A percentile compares a stretch with the other conserved stretches of the same genome.
Evolutionary conservation across 2,888 invertebrate genomes (phyloP).

Genomic region (Argyra leucocephala): DNA sequence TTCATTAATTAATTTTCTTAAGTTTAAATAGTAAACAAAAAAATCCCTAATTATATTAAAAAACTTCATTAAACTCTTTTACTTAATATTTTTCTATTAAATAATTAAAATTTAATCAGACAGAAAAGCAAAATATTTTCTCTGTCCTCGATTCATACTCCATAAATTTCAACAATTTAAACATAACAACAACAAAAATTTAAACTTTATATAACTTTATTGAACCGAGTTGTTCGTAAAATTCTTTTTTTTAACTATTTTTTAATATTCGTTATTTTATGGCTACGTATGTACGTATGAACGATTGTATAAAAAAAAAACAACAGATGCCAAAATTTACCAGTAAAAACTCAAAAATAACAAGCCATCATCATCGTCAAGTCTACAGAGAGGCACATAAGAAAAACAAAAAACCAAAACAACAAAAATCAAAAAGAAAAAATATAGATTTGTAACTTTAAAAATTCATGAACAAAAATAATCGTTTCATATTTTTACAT

Average conservation of each 20-base stretch:
- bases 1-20: too few species aligned
- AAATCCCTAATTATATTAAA: too few species aligned
- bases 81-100: not conserved
- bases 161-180: too few species aligned
- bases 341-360: not conserved
- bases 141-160: too few species aligned
- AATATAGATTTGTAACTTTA: too few species aligned
- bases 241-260: not conserved
- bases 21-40: too few species aligned
- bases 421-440: not conserved
- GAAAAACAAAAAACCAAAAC: not conserved
- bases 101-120: constrained; percentile 4
- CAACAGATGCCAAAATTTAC: not conserved
- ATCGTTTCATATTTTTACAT: too few species aligned
- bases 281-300: not conserved
- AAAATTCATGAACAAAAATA: too few species aligned
- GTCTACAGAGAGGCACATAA: not conserved
- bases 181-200: not conserved
- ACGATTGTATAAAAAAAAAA: not conserved
- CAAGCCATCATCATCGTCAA: not conserved
- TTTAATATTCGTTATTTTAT: not conserved
- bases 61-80: not conserved
- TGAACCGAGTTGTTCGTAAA: not conserved
- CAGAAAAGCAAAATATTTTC: not conserved
- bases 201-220: not conserved